Evolutionary conservation across 2,113 vertebrate species (phyloP).

Genomic region (Plotosus lineatus): DNA sequence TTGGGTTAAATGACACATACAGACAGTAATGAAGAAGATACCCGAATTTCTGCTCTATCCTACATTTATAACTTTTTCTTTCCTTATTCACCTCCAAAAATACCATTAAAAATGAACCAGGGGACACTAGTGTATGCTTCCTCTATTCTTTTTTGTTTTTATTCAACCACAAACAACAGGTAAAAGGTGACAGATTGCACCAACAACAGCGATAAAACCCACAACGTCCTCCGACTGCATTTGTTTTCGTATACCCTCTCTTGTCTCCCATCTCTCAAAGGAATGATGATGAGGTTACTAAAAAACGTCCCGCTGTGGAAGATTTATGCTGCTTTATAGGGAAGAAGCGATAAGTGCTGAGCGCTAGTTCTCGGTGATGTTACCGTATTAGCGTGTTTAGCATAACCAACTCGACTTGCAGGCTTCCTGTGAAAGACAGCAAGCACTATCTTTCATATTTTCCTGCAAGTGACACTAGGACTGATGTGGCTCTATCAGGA

Average conservation of each 20-base stretch:
- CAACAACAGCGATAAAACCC: neutral
- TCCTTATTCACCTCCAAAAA: no score
- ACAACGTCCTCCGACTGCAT: neutral
- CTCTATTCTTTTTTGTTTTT: neutral
- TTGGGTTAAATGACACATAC: neutral
- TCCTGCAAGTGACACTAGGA: slow-evolving; percentile 8
- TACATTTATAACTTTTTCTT: no score
- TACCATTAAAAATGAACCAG: no score
- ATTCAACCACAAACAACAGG: neutral
- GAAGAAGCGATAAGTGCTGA: neutral
- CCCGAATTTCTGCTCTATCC: no score
- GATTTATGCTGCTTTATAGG: neutral
- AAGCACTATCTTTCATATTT: neutral
- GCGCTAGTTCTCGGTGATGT: neutral
- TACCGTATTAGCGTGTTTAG: neutral
- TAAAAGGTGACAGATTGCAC: neutral
- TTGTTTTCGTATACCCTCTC: neutral
- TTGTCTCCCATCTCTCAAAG: neutral
- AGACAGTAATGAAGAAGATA: neutral
- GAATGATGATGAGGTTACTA: neutral
- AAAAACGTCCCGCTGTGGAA: neutral
- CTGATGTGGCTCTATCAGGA: neutral
- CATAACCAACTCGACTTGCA: neutral
- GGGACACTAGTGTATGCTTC: no score
- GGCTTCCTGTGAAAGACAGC: slow-evolving; percentile 18